phyloP scores from a whole-genome alignment of 2,113 vertebrate species.

The Synchiropus splendidus region DNA sequence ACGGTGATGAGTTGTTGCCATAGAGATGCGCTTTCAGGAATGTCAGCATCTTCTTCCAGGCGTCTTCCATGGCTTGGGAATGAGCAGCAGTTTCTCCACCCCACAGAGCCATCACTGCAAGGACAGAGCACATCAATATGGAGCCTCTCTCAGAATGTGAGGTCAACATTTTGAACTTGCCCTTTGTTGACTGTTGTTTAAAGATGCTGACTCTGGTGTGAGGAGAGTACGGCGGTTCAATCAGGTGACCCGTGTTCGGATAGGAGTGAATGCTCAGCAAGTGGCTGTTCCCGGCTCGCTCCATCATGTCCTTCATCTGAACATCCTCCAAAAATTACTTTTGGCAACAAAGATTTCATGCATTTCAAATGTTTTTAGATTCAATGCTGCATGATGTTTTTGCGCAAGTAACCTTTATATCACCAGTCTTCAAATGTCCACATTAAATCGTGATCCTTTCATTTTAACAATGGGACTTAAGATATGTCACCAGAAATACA shows the following conservation, averaged over 20 bases:
- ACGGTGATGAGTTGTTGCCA: too few species aligned
- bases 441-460: too few species aligned
- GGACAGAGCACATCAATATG: not conserved
- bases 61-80: slow-evolving; percentile 55
- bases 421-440: too few species aligned
- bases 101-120: slow-evolving; percentile 50
- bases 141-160: not conserved
- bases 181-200: not conserved
- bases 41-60: slow-evolving; percentile 59
- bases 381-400: too few species aligned
- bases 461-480: too few species aligned
- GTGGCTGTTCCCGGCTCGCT: slow-evolving; percentile 54
- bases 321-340: not conserved
- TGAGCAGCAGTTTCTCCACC: slow-evolving; percentile 51
- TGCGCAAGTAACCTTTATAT: too few species aligned
- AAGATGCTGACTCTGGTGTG: slow-evolving; percentile 34
- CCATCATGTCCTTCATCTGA: slow-evolving; percentile 65
- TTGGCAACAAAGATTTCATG: too few species aligned
- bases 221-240: slow-evolving; percentile 62
- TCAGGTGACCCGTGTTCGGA: slow-evolving; percentile 59
- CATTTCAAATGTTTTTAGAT: too few species aligned
- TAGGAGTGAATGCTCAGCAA: slow-evolving; percentile 60
- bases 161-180: slow-evolving; percentile 12
- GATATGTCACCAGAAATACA: too few species aligned
- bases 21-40: slow-evolving; percentile 58